Evolutionary conservation across 2,797 vertebrate genomes (phyloP), one percentile per base, ranked within the genome.

Genomic region (Clarias platycephalus): DNA sequence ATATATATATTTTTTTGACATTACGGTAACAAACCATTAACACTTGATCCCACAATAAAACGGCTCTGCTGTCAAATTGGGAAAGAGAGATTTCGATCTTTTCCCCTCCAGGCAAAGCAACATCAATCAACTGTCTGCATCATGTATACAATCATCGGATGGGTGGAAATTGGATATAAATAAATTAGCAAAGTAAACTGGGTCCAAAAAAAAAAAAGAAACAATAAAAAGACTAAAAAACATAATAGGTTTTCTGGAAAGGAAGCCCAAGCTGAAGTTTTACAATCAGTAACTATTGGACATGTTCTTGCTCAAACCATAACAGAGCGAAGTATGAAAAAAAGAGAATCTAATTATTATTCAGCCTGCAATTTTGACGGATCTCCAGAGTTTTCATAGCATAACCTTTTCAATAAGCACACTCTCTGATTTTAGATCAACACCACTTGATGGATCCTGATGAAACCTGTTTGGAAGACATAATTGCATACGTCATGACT

Each of bases 91-190:
- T 80, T 80, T 40, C 26, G 49, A n/a, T 49, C 58, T 37, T 63
- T 63, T 34, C 13, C 37, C 60, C 34, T 44, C 60, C 34, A 44
- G 58, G 15, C 78, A 80, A 79, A 15, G 58, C 22, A 63, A 62
- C 34, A 31, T 57, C 63, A 74, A 26, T 62, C 71, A 31, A 72
- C 28, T 75, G 58, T 76, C n/a, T 34, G 16, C 40, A 63, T 62
- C 58, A 63, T 83, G 70, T 83, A 49, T 44, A 80, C 40, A 80
- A n/a, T 83, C 58, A 40, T n/a, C 40, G 68, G 28, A 28, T 82
- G 53, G 68, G 57, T 83, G 58, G 31, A 71, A 71, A 63, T 83
- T 28, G 68, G 49, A 55, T 31, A 31, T 76, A 76, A 76, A 76
- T 76, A 76, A 76, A 76, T 77, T 77, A 60, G 55, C 31, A 5